These are phyloP conservation scores for Oscheius sp. DNA, from an alignment of 2,888 invertebrate genomes.

Conservation along the genomic window DNA sequence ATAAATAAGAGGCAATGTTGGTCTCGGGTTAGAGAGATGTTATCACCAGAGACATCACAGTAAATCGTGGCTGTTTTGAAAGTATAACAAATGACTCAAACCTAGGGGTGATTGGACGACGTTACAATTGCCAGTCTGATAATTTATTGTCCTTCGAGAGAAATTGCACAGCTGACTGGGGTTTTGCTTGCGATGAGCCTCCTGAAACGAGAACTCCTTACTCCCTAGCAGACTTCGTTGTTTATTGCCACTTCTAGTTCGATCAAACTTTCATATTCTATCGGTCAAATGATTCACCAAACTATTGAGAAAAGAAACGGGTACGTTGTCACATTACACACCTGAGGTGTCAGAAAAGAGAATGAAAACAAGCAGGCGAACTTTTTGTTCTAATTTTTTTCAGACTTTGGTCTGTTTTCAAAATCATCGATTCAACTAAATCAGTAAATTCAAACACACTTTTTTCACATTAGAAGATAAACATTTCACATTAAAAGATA, in stretches of 20 bases:
- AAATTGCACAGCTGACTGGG: slow-evolving; percentile 28
- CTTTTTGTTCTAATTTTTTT: too few relatives aligned
- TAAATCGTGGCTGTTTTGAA: too few relatives aligned
- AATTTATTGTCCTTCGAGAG: slow-evolving; percentile 30
- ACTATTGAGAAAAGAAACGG: slow-evolving; percentile 6
- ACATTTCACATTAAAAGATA: too few relatives aligned
- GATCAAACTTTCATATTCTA: not conserved
- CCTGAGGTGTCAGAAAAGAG: too few relatives aligned
- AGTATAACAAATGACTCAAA: not conserved
- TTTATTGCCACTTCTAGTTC: not conserved
- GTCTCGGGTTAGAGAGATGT: too few relatives aligned
- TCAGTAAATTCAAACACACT: too few relatives aligned
- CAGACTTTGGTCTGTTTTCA: too few relatives aligned
- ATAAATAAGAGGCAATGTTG: too few relatives aligned
- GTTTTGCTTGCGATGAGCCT: slow-evolving; percentile 24
- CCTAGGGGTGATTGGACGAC: not conserved
- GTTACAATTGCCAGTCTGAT: slow-evolving; percentile 1
- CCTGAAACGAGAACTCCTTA: slow-evolving; percentile 2
- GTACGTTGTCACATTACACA: slow-evolving; percentile 4
- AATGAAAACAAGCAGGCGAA: too few relatives aligned
- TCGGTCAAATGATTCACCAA: slow-evolving; percentile 17
- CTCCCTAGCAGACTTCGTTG: not conserved
- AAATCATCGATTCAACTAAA: too few relatives aligned
- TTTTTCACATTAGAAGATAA: too few relatives aligned
- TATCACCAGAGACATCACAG: too few relatives aligned